Evolutionary conservation across 2,888 invertebrate genomes (phyloP).

Genomic region (Lochmaea crataegi): DNA sequence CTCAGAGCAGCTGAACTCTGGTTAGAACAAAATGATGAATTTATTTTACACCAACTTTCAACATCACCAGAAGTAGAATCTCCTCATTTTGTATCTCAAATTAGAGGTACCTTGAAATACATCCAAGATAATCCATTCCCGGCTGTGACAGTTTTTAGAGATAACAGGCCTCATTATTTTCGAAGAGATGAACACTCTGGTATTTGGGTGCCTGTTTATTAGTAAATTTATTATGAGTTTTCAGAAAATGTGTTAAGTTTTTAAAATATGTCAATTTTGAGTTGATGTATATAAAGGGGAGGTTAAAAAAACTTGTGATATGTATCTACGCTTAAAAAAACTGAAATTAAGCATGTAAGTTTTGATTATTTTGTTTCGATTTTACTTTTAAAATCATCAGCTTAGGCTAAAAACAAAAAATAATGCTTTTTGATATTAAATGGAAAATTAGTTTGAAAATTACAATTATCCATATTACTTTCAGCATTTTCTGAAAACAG

Average conservation of each 20-base stretch:
- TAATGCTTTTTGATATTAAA: too few species aligned
- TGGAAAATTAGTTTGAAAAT: too few species aligned
- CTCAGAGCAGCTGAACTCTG: conserved; percentile 89
- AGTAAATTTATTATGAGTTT: conserved; percentile 5
- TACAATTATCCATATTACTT: too few species aligned
- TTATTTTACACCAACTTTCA: conserved; percentile 90
- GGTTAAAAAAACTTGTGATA: not conserved
- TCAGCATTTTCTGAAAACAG: not conserved
- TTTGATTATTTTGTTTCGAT: too few species aligned
- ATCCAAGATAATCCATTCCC: conserved; percentile 96
- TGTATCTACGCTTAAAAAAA: not conserved
- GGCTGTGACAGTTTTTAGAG: conserved; percentile 92
- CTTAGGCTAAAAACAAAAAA: too few species aligned
- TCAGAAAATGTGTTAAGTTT: not conserved
- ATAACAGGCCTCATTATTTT: conserved; percentile 91
- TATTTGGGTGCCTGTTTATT: conserved; percentile 70
- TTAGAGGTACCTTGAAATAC: conserved; percentile 87
- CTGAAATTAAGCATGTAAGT: not conserved
- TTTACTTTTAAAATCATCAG: too few species aligned
- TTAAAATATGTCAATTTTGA: too few species aligned
- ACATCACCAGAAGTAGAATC: conserved; percentile 93
- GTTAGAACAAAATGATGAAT: conserved; percentile 91
- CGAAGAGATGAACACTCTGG: conserved; percentile 89
- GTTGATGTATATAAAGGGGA: too few species aligned
- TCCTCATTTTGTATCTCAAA: conserved; percentile 88